Conservation (phyloP, 2,113 vertebrate genomes). For the Salvelinus sp. region DNA sequence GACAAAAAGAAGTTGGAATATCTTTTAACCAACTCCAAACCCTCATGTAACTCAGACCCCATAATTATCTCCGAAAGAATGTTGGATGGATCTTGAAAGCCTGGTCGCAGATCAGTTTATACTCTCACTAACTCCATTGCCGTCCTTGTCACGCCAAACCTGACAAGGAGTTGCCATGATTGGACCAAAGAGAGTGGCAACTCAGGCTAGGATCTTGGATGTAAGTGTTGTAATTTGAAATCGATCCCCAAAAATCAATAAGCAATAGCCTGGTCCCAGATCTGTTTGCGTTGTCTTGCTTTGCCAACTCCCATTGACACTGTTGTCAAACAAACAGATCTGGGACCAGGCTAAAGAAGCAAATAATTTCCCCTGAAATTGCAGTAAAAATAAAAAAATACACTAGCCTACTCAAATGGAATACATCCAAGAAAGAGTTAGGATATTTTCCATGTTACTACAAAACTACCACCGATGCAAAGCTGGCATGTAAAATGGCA, state of each 20-base stretch:
- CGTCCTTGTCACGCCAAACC: no score
- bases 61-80: slow-evolving; percentile 27
- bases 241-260: not conserved
- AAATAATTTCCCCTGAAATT: slow-evolving; percentile 19
- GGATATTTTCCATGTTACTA: slow-evolving; percentile 23
- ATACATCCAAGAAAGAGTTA: slow-evolving; percentile 7
- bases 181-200: no score
- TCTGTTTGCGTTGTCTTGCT: no score
- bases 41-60: slow-evolving; percentile 10
- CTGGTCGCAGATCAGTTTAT: no score
- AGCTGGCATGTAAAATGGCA: slow-evolving; percentile 30
- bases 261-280: no score
- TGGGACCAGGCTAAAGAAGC: no score
- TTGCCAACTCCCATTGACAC: no score
- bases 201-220: slow-evolving; percentile 36
- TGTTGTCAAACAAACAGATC: no score
- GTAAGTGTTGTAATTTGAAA: slow-evolving; percentile 31
- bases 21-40: slow-evolving; percentile 20
- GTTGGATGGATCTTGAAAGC: slow-evolving; percentile 52
- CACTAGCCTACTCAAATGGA: slow-evolving; percentile 8
- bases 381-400: slow-evolving; percentile 19
- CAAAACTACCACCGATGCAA: slow-evolving; percentile 14
- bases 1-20: slow-evolving; percentile 29
- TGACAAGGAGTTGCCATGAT: no score
- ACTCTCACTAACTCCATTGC: no score